Evolutionary conservation across 2,797 vertebrate genomes (phyloP), one percentile per base, ranked within the genome.

Genomic region (Zalophus californianus): DNA sequence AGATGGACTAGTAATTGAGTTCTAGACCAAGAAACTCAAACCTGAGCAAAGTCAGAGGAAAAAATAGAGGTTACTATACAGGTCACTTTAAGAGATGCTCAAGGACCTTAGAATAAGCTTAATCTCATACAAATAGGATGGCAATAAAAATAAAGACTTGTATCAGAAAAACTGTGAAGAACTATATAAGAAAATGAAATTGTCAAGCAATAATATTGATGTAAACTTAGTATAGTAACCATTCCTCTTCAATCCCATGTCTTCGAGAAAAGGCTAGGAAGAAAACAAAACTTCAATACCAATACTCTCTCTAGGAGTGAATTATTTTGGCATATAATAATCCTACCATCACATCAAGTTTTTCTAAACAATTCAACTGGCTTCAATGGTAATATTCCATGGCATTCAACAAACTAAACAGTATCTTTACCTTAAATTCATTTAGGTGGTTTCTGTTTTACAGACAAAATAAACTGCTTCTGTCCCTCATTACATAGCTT

Each of bases 391-490:
- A 56, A 35, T 23, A 78, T 23, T 90, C n/a, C 41, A 48, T 4
- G 25, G 62, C 38, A 93, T 35, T 84, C 48, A 60, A 72, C 62
- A 89, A 90, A 87, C 23, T 18, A 38, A 29, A 90, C 27, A 60
- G 50, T 35, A 32, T 52, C 62, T 92, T 90, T 58, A 60, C 10
- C 23, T 52, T 96, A 78, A 86, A 85, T 52, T 90, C 60, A 62
- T 56, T 78, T 66, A 90, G 92, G 73, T 50, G 29, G 75, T 58
- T 92, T 73, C 62, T 68, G 44, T 70, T 90, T 92, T 92, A 96
- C 16, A 80, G 29, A 83, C n/a, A 87, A 44, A 50, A 80, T 32
- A 87, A 56, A 35, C 58, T 64, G 35, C 4, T 77, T 75, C 62
- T 78, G 11, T 77, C 35, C 70, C 18, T 78, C 72, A 80, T 54